Conservation (phyloP, 2,888 invertebrate species). For the Lasioglossum leucozonium region DNA sequence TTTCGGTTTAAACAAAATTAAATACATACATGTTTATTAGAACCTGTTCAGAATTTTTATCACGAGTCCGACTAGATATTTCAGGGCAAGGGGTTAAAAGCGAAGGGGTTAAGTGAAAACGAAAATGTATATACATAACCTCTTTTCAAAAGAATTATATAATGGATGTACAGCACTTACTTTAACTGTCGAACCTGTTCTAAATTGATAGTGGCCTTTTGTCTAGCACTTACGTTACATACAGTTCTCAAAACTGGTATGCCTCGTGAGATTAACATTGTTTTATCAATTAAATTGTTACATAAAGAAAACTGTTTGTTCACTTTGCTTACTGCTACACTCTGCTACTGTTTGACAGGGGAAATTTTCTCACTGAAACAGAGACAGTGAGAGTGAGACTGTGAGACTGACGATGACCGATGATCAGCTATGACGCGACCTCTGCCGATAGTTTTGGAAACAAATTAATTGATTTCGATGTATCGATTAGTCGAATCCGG, state of each 20-base stretch:
- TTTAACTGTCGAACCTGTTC: conserved; percentile 27
- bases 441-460: neutral
- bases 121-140: conserved; percentile 38
- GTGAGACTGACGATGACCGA: too few relatives aligned
- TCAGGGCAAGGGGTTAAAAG: neutral
- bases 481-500: neutral
- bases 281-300: neutral
- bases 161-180: conserved; percentile 65
- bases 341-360: neutral
- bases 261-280: conserved; percentile 63
- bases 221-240: conserved; percentile 12
- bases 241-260: conserved; percentile 43
- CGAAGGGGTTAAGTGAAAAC: conserved; percentile 4
- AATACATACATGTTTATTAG: too few relatives aligned
- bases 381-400: neutral
- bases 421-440: too few relatives aligned
- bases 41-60: too few relatives aligned
- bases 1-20: too few relatives aligned
- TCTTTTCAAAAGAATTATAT: conserved; percentile 54
- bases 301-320: neutral
- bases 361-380: neutral
- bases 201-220: conserved; percentile 33
- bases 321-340: neutral
- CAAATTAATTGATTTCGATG: neutral
- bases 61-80: too few relatives aligned